Evolutionary conservation across 2,888 invertebrate species (phyloP), one percentile per base, ranked within the genome.

Genomic region (Campopleginae sp.): DNA sequence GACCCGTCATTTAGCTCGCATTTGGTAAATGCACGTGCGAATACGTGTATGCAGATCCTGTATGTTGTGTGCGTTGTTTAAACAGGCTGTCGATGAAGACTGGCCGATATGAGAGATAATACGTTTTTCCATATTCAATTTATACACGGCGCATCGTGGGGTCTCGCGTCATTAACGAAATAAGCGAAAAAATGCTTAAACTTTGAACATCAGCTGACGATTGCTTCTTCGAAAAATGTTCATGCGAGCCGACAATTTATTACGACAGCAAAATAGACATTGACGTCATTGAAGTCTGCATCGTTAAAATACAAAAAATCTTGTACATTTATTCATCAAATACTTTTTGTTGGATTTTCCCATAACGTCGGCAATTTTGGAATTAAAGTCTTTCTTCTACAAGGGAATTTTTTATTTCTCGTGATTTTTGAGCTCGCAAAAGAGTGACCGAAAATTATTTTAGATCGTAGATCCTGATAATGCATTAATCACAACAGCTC

Each of bases 121-220:
- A 27, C 23, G 23, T 23, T 58, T 27, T 58, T 58, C 23, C 54
- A 58, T 58, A 58, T 58, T 58, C 54, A 58, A 12, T 58, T 23
- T 27, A 27, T 58, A 27, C 54, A 10, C 54, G 3, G 10, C 27
- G 10, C n/a, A 51, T 19, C 7, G 48, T 51, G 19, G 1, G 2
- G 19, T 58, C 12, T 58, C 54, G 27, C 27, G 54, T 58, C 54
- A 27, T 58, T 58, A 2, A 27, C 54, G 27, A 27, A 23, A 58
- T 2, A 58, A 58, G 23, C 8, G 10, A 6, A 58, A 58, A 27
- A 58, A 1, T 58, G 14, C 58, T 58, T 58, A 27, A 58, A 58
- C 58, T 58, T 58, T 58, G 58, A 3, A 58, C 58, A 27, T 58
- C 58, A 1, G 23, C 27, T 58, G 58, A 58, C 58, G 14, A 5